phyloP scores from a whole-genome alignment of 2,113 vertebrate genomes.

The Dinomys branickii region DNA sequence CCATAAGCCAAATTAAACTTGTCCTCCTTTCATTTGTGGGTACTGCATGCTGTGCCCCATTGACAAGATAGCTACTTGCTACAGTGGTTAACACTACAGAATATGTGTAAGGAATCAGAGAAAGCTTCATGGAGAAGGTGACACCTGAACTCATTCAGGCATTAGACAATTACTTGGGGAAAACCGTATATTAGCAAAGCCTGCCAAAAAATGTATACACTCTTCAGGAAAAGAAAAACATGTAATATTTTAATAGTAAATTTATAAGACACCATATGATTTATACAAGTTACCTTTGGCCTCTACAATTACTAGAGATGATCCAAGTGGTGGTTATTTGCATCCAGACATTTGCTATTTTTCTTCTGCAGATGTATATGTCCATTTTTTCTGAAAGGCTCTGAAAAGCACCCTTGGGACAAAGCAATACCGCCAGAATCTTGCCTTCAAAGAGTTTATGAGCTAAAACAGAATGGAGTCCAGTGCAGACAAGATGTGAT shows the following conservation, averaged over 20 bases:
- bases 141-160: not conserved
- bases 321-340: not conserved
- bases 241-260: not conserved
- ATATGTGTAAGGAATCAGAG: not conserved
- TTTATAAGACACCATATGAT: not conserved
- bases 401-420: not conserved
- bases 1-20: not conserved
- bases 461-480: not conserved
- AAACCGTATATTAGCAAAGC: not conserved
- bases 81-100: not conserved
- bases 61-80: not conserved
- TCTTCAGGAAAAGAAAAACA: not conserved
- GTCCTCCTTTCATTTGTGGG: not conserved
- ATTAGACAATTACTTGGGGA: not conserved
- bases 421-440: not conserved
- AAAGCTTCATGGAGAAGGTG: not conserved
- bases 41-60: not conserved
- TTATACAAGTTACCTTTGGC: not conserved
- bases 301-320: not conserved
- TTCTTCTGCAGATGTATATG: not conserved
- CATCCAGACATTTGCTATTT: not conserved
- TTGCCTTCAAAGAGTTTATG: not conserved
- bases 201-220: not conserved
- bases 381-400: not conserved
- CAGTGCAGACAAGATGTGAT: not conserved